phyloP scores from a whole-genome alignment of 2,113 vertebrate genomes.

The Odocoileus hemionus region DNA sequence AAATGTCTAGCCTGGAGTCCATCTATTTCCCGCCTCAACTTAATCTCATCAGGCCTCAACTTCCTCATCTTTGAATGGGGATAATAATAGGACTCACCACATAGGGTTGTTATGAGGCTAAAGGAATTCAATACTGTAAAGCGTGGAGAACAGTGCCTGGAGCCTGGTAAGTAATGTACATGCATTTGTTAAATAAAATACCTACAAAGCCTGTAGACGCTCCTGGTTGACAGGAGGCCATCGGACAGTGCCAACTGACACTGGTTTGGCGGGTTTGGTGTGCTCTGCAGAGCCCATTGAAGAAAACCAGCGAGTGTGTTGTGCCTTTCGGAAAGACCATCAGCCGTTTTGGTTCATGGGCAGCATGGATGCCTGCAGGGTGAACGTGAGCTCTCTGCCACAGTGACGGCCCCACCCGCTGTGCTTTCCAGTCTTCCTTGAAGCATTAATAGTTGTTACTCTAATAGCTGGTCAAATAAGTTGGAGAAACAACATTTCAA shows the following conservation, averaged over 20 bases:
- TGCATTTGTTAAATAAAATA: neutral
- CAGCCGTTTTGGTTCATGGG: neutral
- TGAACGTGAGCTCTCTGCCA: neutral
- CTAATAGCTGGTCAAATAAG: neutral
- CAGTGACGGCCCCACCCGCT: neutral
- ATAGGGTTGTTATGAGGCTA: neutral
- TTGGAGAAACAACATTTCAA: neutral
- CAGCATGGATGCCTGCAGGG: neutral
- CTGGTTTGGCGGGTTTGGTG: neutral
- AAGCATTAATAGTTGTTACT: neutral
- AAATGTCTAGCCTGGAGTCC: neutral
- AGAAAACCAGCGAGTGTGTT: neutral
- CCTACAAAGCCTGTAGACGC: rapidly evolving
- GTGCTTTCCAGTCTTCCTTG: neutral
- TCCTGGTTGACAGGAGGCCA: neutral
- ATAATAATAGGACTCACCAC: neutral
- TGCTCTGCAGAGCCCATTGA: neutral
- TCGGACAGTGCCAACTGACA: rapidly evolving
- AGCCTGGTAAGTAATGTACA: rapidly evolving
- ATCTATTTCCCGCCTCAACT: neutral
- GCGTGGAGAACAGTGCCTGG: neutral
- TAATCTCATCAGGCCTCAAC: neutral
- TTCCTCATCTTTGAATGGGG: neutral
- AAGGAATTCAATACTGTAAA: neutral
- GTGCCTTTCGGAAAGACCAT: neutral